These are phyloP conservation scores for Phylloscopus collybita DNA, from an alignment of 2,797 vertebrate species.

Conservation along the genomic window DNA sequence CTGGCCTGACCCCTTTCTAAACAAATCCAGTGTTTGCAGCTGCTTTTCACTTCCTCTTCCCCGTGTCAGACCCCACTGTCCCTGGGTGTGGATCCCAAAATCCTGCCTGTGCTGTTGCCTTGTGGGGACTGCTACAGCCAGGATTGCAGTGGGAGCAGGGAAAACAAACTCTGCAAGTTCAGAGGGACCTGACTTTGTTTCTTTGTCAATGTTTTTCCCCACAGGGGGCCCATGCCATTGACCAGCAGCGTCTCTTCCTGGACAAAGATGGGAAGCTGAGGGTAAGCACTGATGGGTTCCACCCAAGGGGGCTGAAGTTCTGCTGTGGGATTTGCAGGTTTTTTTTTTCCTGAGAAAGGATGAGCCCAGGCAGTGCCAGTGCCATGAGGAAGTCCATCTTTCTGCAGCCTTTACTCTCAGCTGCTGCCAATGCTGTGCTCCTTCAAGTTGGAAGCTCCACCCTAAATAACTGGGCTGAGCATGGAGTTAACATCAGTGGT, in stretches of 20 bases:
- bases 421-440: background rate
- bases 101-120: background rate
- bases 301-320: background rate
- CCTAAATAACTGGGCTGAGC: background rate
- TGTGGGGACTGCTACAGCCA: background rate
- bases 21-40: background rate
- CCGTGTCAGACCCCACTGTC: fast-evolving
- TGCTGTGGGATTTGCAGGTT: background rate
- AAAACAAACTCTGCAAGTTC: background rate
- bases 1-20: background rate
- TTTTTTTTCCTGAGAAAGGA: background rate
- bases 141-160: background rate
- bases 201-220: background rate
- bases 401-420: background rate
- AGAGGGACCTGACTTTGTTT: background rate
- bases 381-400: background rate
- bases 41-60: background rate
- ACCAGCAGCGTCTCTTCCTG: slow-evolving; percentile 7
- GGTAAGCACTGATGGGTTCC: background rate
- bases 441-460: background rate
- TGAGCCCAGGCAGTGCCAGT: background rate
- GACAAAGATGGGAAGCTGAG: slow-evolving; percentile 18
- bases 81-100: background rate
- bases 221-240: background rate
- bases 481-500: background rate